Evolutionary conservation across 2,888 invertebrate genomes (phyloP).

Genomic region (Drosophila birchii): DNA sequence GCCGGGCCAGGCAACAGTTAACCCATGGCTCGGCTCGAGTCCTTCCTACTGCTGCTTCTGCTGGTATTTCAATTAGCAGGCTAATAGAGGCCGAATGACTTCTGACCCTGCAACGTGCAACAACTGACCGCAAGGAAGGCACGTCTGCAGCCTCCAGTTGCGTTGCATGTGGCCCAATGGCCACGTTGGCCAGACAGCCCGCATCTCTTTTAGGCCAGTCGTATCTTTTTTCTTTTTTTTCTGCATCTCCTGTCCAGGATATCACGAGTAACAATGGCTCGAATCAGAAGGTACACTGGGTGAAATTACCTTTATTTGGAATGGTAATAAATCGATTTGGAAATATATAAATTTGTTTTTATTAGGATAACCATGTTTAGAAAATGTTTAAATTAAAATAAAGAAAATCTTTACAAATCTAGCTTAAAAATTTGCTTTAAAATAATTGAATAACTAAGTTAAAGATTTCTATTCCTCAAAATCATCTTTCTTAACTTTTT

Average conservation of each 20-base stretch:
- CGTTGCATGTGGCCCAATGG: constrained; percentile 18
- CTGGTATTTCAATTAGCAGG: constrained; percentile 43
- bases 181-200: constrained; percentile 17
- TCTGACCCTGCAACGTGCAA: constrained; percentile 41
- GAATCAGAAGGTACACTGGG: not conserved
- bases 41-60: constrained; percentile 2
- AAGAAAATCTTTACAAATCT: not conserved
- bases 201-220: constrained; percentile 16
- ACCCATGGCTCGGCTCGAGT: constrained; percentile 4
- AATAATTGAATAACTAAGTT: not conserved
- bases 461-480: not conserved
- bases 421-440: not conserved
- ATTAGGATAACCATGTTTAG: too few species aligned
- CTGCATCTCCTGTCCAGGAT: constrained; percentile 3
- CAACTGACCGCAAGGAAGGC: constrained; percentile 41
- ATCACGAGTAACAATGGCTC: constrained; percentile 25
- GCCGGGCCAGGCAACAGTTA: constrained; percentile 20
- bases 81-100: constrained; percentile 41
- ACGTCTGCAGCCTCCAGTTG: constrained; percentile 36
- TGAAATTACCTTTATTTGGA: not conserved
- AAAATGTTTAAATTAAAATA: too few species aligned
- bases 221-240: constrained; percentile 18
- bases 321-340: not conserved
- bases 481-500: not conserved
- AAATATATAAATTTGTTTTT: too few species aligned